These are phyloP conservation scores for Lacanobia wlatinum DNA, from an alignment of 2,888 invertebrate genomes.

Conservation along the genomic window DNA sequence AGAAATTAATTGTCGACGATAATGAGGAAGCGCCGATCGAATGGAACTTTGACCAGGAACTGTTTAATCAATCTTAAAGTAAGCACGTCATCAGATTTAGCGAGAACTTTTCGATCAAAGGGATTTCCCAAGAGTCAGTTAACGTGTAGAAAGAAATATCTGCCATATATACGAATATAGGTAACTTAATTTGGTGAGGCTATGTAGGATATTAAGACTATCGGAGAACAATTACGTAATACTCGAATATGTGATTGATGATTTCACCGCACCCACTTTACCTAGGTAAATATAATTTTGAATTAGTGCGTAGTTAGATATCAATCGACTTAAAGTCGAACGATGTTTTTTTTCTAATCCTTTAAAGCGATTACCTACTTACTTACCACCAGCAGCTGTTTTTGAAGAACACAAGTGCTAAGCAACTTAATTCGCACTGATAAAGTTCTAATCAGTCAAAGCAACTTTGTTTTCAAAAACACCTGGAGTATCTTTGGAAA, in stretches of 20 bases:
- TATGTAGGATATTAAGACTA: background rate
- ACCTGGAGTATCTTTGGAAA: slow-evolving; percentile 11
- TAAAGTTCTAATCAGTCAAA: slow-evolving; percentile 20
- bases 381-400: slow-evolving; percentile 11
- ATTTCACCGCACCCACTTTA: slow-evolving; percentile 24
- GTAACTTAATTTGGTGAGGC: background rate
- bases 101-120: background rate
- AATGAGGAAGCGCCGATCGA: background rate
- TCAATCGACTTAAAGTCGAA: slow-evolving; percentile 25
- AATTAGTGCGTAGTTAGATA: slow-evolving; percentile 14
- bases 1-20: background rate
- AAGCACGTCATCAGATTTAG: slow-evolving; percentile 9
- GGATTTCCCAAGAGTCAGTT: slow-evolving; percentile 16
- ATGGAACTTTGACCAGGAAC: slow-evolving; percentile 39
- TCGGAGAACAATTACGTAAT: slow-evolving; percentile 8
- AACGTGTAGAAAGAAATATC: background rate
- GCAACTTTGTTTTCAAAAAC: slow-evolving; percentile 30
- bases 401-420: slow-evolving; percentile 17
- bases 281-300: background rate
- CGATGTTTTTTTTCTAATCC: slow-evolving; percentile 23
- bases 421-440: slow-evolving; percentile 20
- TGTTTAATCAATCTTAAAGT: background rate
- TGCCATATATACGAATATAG: background rate
- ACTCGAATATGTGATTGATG: slow-evolving; percentile 12
- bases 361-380: slow-evolving; percentile 19